phyloP scores from a whole-genome alignment of 23 tunicate species.

The Clavelina lepadiformis region DNA sequence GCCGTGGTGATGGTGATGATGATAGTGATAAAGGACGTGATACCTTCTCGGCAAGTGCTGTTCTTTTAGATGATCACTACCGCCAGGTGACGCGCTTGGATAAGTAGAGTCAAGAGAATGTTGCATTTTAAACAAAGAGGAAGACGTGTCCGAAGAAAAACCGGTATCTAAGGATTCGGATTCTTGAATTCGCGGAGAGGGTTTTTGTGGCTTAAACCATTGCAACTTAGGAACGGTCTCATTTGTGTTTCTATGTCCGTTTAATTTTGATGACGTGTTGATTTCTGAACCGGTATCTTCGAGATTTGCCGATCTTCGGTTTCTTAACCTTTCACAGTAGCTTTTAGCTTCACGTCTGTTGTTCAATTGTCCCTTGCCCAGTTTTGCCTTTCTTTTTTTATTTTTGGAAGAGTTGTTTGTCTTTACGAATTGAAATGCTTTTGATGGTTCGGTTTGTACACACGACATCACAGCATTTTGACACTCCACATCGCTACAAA shows the following conservation, averaged over 20 bases:
- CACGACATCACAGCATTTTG: slow-evolving; percentile 34
- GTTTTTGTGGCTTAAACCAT: no score
- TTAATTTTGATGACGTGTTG: neutral
- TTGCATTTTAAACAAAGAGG: no score
- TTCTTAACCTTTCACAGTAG: neutral
- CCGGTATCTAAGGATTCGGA: no score
- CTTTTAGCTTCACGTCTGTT: neutral
- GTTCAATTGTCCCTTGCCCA: neutral
- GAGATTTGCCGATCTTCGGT: neutral
- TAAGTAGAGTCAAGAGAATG: no score
- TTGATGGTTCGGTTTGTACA: slow-evolving; percentile 63
- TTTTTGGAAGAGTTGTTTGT: slow-evolving; percentile 9
- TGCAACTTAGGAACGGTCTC: no score
- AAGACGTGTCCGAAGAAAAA: no score
- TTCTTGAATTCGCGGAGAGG: no score
- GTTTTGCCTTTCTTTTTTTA: slow-evolving; percentile 5
- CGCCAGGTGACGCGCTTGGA: slow-evolving; percentile 23
- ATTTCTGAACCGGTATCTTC: slow-evolving; percentile 1
- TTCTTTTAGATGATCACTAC: neutral
- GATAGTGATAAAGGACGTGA: slow-evolving; percentile 47
- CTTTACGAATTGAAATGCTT: slow-evolving; percentile 31
- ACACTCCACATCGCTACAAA: slow-evolving; percentile 34
- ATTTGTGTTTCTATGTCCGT: no score
- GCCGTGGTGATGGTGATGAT: slow-evolving; percentile 49
- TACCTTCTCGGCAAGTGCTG: slow-evolving; percentile 26